phyloP scores from a whole-genome alignment of 2,113 vertebrate species.

The Gymnogyps californianus region DNA sequence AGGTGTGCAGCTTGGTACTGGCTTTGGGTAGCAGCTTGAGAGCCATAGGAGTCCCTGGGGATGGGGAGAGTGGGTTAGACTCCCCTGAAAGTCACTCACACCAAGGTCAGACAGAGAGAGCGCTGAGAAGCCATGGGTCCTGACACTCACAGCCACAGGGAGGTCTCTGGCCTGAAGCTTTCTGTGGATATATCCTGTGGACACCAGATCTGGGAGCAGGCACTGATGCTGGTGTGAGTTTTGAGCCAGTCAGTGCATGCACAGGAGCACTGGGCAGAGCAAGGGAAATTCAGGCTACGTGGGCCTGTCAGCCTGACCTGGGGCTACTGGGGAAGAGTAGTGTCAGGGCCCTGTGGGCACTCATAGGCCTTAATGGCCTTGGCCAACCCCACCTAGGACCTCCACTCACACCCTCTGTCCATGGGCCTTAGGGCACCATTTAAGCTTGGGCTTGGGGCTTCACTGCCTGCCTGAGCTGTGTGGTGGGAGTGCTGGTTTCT shows the following conservation, averaged over 20 bases:
- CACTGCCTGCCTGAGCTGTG: not conserved
- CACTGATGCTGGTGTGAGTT: not conserved
- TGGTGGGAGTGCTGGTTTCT: not conserved
- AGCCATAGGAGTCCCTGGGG: constrained; percentile 88
- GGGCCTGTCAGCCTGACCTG: not conserved
- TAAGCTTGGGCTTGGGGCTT: not conserved
- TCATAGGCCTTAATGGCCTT: not conserved
- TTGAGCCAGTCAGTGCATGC: not conserved
- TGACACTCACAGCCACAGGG: not conserved
- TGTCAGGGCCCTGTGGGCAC: not conserved
- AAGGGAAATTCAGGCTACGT: not conserved
- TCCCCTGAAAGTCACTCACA: not conserved
- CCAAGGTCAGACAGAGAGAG: not conserved
- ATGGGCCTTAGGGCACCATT: not conserved
- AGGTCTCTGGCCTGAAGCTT: not conserved
- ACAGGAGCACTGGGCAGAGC: not conserved
- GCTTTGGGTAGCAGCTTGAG: constrained; percentile 91
- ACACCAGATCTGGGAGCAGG: not conserved
- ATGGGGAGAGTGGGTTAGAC: not conserved
- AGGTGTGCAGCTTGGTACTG: constrained; percentile 87
- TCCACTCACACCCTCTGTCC: not conserved
- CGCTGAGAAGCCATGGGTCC: not conserved
- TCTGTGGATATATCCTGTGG: not conserved
- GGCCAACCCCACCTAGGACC: not conserved
- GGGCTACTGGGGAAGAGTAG: not conserved